Conservation (phyloP, 2,113 vertebrate species). For the Heptranchias perlo region DNA sequence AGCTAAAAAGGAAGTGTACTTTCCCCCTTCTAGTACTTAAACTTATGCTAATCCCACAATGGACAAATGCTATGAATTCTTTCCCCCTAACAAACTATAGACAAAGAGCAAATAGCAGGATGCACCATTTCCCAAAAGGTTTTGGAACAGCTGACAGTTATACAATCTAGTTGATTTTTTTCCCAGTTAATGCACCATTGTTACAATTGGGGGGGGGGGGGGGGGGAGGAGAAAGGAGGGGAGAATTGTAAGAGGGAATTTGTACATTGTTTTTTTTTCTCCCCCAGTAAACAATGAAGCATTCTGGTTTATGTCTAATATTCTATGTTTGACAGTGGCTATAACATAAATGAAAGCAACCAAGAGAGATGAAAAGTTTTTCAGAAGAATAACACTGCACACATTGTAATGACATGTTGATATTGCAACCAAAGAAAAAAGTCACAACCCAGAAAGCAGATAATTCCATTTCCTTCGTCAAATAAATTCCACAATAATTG, state of each 20-base stretch:
- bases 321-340: slow-evolving; percentile 25
- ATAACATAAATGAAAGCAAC: slow-evolving; percentile 19
- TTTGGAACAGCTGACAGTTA: not conserved
- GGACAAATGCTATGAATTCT: not conserved
- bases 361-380: not conserved
- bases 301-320: slow-evolving; percentile 29
- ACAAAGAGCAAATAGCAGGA: not conserved
- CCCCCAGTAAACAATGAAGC: not conserved
- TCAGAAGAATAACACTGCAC: not conserved
- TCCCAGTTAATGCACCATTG: not conserved
- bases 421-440: not conserved
- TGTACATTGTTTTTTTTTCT: not conserved
- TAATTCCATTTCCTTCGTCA: not conserved
- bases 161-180: not conserved
- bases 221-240: not conserved
- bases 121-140: not conserved
- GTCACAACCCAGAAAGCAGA: not conserved
- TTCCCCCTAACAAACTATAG: not conserved
- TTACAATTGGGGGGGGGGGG: not conserved
- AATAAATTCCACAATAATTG: not conserved
- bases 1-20: not conserved
- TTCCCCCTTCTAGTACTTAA: not conserved
- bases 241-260: not conserved
- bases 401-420: not conserved
- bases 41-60: not conserved